Conservation (phyloP, 2,113 vertebrate genomes). For the Oryzias melastigma region DNA sequence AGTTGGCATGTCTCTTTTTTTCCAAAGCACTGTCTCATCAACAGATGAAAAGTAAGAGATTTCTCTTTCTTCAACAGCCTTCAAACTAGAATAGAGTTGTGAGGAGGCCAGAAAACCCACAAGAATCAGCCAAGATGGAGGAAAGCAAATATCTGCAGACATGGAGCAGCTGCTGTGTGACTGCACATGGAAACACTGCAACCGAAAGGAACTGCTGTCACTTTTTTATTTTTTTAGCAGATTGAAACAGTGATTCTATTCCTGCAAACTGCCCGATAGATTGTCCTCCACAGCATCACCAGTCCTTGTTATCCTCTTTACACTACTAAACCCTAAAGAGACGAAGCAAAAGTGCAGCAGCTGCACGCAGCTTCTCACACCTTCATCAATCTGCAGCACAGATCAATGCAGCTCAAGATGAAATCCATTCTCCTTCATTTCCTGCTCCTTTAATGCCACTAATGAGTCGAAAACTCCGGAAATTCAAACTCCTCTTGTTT, state of each 20-base stretch:
- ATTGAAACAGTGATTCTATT: constrained; percentile 18
- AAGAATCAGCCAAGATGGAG: constrained; percentile 43
- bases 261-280: neutral
- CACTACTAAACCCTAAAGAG: constrained; percentile 21
- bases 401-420: constrained; percentile 35
- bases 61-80: constrained; percentile 20
- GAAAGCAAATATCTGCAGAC: constrained; percentile 46
- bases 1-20: constrained; percentile 34
- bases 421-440: constrained; percentile 47
- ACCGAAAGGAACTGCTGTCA: constrained; percentile 7
- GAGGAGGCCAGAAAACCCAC: constrained; percentile 36
- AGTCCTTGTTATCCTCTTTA: constrained; percentile 20
- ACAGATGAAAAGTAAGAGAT: constrained; percentile 36
- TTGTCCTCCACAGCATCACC: constrained; percentile 10
- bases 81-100: constrained; percentile 26
- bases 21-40: constrained; percentile 52
- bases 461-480: constrained; percentile 46
- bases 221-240: constrained; percentile 21
- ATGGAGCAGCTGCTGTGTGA: constrained; percentile 40
- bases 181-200: neutral
- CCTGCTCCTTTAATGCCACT: constrained; percentile 42
- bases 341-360: constrained; percentile 1
- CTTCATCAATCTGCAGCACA: constrained; percentile 43
- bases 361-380: constrained; percentile 7
- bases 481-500: constrained; percentile 12